Evolutionary conservation across 2,888 invertebrate genomes (phyloP), one percentile per base, ranked within the genome.

Genomic region (Halocaridina rubra): DNA sequence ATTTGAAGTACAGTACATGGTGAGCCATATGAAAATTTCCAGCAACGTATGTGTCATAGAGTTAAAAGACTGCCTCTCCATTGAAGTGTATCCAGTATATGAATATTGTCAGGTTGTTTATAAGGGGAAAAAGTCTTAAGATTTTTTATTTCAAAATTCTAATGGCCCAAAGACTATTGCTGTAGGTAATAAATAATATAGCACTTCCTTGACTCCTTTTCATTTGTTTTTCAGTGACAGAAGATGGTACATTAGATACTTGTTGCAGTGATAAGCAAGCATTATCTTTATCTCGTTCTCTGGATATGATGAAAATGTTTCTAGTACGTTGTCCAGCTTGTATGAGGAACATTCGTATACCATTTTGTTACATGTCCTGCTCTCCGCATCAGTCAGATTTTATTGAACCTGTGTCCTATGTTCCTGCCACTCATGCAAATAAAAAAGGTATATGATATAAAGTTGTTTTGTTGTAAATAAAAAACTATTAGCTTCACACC

Each of bases 351-450:
- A 94, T 98, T 90, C 92, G 94, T 46, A 92, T 94, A 88, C 95
- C 97, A 89, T 93, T 97, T 89, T 98, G 98, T 90, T 94, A 94
- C 81, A 93, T 97, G 91, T 95, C 97, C 0, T 98, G 98, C 91
- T 93, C 94, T 19, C 94, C 95, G 0, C 90, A 93, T 3, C 98
- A 98, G 91, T 94, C 95, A 86, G 92, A 93, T 24, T 98, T 94
- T 91, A 90, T 96, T 27, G 72, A 77, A 46, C 84, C 84, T 4
- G 72, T 74, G 4, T 19, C 72, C 1, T 78, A 79, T 27, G 74
- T 53, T 16, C 80, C 80, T 22, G 88, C 86, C 0, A 86, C 71
- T 19, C 53, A 61, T 29, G 27, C 16, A 16, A 24, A 46, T 46
- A 85, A 86, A 32, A 30, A 72, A 53, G 84, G 88, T 88, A 29